A percentile compares a stretch with the other conserved stretches of the same genome.
Conservation (phyloP, 2,888 invertebrate species). For the Trissolcus japonicus region DNA sequence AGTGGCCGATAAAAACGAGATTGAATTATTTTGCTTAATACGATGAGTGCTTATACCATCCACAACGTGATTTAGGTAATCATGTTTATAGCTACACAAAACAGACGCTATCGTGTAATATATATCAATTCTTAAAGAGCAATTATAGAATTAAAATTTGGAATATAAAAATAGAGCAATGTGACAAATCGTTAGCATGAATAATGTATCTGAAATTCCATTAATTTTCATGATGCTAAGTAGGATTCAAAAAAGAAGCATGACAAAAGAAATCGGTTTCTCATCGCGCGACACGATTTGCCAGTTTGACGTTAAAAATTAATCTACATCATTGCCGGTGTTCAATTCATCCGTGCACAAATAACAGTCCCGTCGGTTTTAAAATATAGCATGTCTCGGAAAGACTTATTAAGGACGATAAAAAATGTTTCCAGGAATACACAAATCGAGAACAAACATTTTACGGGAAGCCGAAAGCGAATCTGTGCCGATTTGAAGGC, state of each 20-base stretch:
- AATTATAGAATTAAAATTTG: too few relatives aligned
- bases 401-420: constrained; percentile 25
- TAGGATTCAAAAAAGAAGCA: neutral
- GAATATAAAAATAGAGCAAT: too few relatives aligned
- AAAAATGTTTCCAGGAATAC: constrained; percentile 27
- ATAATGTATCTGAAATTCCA: too few relatives aligned
- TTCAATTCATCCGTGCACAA: constrained; percentile 10
- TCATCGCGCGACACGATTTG: neutral
- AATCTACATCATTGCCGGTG: constrained; percentile 7
- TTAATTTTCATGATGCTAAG: neutral
- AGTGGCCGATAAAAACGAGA: neutral
- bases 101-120: too few relatives aligned
- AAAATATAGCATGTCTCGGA: constrained; percentile 12
- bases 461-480: constrained; percentile 19
- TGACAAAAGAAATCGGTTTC: constrained; percentile 7
- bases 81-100: too few relatives aligned
- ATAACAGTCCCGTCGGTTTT: constrained; percentile 16
- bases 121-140: too few relatives aligned
- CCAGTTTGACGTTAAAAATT: constrained; percentile 24
- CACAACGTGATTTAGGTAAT: too few relatives aligned
- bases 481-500: constrained; percentile 18
- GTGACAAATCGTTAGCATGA: too few relatives aligned
- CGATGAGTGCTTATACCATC: too few relatives aligned
- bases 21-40: too few relatives aligned
- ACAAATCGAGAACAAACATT: constrained; percentile 7